Conservation (phyloP, 2,113 vertebrate genomes). For the Pygathrix nemaeus region DNA sequence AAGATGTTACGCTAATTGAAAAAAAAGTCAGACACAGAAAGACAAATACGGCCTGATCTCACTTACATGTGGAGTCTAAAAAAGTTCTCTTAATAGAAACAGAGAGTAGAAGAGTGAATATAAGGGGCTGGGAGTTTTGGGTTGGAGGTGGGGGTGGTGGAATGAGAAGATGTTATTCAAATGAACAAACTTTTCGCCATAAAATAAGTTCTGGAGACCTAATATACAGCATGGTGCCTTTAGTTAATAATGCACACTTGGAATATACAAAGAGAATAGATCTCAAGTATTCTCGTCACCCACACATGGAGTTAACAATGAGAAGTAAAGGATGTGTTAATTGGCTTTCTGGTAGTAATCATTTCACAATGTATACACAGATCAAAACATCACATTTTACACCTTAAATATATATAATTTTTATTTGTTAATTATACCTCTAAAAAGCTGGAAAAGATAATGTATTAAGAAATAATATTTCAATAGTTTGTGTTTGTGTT, state of each 20-base stretch:
- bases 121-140: background rate
- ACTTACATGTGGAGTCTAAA: background rate
- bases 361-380: background rate
- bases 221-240: background rate
- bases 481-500: background rate
- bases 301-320: background rate
- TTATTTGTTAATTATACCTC: background rate
- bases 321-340: background rate
- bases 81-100: background rate
- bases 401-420: background rate
- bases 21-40: background rate
- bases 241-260: background rate
- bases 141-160: background rate
- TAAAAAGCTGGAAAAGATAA: background rate
- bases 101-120: no score
- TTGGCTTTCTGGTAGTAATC: background rate
- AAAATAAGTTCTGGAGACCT: background rate
- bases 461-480: background rate
- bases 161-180: background rate
- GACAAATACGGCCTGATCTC: background rate
- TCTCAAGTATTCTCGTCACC: background rate
- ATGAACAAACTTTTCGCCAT: background rate
- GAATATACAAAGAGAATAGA: background rate
- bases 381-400: background rate
- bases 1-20: background rate